Evolutionary conservation across 2,113 vertebrate species (phyloP).

Genomic region (Cyprinodon brontotheroides): DNA sequence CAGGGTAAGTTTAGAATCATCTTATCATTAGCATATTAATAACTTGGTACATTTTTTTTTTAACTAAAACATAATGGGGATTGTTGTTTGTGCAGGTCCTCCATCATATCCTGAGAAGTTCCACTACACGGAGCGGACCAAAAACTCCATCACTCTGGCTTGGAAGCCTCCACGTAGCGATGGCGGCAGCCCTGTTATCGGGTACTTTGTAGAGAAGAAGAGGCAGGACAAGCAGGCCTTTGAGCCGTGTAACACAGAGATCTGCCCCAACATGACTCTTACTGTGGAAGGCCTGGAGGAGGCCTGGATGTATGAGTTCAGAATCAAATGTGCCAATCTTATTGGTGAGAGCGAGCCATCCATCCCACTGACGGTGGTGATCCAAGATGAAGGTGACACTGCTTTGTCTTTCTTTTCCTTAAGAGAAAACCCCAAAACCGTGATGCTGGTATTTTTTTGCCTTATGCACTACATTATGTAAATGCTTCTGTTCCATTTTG

Average conservation of each 20-base stretch:
- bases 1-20: slow-evolving; percentile 79
- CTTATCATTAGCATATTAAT: neutral
- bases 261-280: slow-evolving; percentile 86
- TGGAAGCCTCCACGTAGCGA: slow-evolving; percentile 96
- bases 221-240: slow-evolving; percentile 89
- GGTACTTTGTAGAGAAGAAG: slow-evolving; percentile 95
- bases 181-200: slow-evolving; percentile 92
- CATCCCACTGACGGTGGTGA: slow-evolving; percentile 88
- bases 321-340: slow-evolving; percentile 92
- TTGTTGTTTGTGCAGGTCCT: slow-evolving; percentile 79
- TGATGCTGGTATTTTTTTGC: neutral
- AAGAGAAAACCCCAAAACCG: neutral
- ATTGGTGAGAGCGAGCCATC: slow-evolving; percentile 95
- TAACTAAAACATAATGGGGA: neutral
- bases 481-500: neutral
- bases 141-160: slow-evolving; percentile 87
- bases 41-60: neutral
- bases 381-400: slow-evolving; percentile 93
- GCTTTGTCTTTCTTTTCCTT: neutral
- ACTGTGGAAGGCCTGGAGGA: slow-evolving; percentile 90
- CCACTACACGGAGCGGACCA: slow-evolving; percentile 93
- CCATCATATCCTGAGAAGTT: slow-evolving; percentile 94
- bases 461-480: neutral
- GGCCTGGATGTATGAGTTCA: slow-evolving; percentile 95
- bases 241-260: slow-evolving; percentile 87